Conservation (phyloP, 1,140 invertebrate genomes). For the Drosophila pruinosa region DNA sequence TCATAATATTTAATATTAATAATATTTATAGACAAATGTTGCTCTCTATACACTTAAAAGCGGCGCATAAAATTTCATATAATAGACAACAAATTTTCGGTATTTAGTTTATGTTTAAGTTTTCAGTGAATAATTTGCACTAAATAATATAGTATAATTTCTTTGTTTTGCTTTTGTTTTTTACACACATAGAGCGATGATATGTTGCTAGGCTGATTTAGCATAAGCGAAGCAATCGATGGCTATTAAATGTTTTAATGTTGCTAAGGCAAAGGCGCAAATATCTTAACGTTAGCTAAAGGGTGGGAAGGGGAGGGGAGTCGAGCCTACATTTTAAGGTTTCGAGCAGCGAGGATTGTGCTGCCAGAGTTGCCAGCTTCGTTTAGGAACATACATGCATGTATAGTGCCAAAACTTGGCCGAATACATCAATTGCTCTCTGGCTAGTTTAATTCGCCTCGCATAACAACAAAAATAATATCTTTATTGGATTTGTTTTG, state of each 20-base stretch:
- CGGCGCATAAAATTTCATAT: slow-evolving; percentile 68
- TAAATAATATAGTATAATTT: slow-evolving; percentile 48
- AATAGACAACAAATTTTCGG: slow-evolving; percentile 72
- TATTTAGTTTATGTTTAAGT: slow-evolving; percentile 21
- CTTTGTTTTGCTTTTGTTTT: slow-evolving; percentile 33
- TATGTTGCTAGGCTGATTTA: slow-evolving; percentile 42
- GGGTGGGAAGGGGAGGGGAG: neutral
- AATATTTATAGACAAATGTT: slow-evolving; percentile 43
- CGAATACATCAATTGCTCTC: neutral
- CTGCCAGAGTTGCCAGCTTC: neutral
- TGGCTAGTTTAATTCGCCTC: neutral
- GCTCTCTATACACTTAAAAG: slow-evolving; percentile 56
- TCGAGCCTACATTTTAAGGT: neutral
- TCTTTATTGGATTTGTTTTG: slow-evolving; percentile 16
- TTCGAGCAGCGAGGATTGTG: neutral
- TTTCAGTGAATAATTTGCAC: slow-evolving; percentile 54
- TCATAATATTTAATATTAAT: slow-evolving; percentile 29
- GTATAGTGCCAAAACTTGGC: too few species aligned
- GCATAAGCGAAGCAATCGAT: slow-evolving; percentile 43
- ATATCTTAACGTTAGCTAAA: slow-evolving; percentile 31
- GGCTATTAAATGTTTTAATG: slow-evolving; percentile 22
- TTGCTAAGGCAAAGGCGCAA: slow-evolving; percentile 49
- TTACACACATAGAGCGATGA: slow-evolving; percentile 50
- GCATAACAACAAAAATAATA: slow-evolving; percentile 44
- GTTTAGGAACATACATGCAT: too few species aligned